Evolutionary conservation across 2,113 vertebrate species (phyloP), one percentile per base, ranked within the genome.

Genomic region (Pteropus alecto): DNA sequence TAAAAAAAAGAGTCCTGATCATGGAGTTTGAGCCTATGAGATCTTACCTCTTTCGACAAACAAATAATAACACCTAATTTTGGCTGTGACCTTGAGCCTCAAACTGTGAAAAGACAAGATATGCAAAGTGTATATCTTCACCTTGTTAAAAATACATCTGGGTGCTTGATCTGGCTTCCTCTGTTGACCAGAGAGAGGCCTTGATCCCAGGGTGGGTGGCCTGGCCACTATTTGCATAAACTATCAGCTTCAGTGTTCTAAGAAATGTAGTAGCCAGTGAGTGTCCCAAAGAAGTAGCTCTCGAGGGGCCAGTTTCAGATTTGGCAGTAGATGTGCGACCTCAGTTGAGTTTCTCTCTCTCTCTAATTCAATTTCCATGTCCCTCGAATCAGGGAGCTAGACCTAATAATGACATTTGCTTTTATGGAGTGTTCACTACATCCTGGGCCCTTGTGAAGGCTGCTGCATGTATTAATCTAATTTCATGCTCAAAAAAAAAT

Each of bases 181-280:
- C n/a, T 90, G 93, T 79, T 97, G 96, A 92, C 74, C 61, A 89
- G 94, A 94, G 93, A 3, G 48, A 93, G 89, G 95, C 68, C 88
- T 46, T 65, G 3, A 54, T 81, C 89, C 87, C 97, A 97, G 97
- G 95, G 97, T 96, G 95, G 86, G 56, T 82, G 2, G 0, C 67
- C 38, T 24, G 63, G 28, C 41, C 54, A 7, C 24, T 15, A 92
- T 98, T 98, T 98, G 98, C 98, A 98, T 98, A 95, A 48, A 0
- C 68, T 73, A 21, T 86, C 3, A 77, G 0, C 82, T 71, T 90
- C 76, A 68, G 24, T 85, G 78, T 60, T 96, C 91, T 61, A 8
- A 63, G n/a, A n/a, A 74, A 95, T 68, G 51, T 76, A 24, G 58
- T 3, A 15, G 76, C 18, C 30, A 43, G 74, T 0, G 46, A 48